Conservation (phyloP, 2,113 vertebrate genomes). For the Laterallus jamaicensis region DNA sequence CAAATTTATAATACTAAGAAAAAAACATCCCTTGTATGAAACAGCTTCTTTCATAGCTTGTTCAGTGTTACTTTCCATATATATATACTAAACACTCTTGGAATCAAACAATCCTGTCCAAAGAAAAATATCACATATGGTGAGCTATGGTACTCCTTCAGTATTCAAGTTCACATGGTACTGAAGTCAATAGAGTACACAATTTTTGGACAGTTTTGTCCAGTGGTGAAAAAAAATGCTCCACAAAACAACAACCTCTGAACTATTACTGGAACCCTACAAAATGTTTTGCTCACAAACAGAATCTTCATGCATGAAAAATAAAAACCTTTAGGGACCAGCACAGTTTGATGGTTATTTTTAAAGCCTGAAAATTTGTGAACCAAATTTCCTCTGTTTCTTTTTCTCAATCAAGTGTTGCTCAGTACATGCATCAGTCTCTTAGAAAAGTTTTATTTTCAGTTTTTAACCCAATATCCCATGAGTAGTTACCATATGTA, state of each 20-base stretch:
- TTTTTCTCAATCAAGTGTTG: slow-evolving; percentile 6
- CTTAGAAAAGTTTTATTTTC: background rate
- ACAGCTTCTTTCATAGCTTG: background rate
- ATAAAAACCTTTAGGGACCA: slow-evolving; percentile 48
- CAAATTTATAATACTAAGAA: fast-evolving
- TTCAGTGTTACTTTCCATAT: background rate
- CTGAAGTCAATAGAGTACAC: background rate
- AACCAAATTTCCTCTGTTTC: slow-evolving; percentile 13
- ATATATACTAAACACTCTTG: background rate
- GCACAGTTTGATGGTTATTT: slow-evolving; percentile 29
- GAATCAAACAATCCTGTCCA: background rate
- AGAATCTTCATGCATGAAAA: slow-evolving; percentile 49
- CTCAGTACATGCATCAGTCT: background rate
- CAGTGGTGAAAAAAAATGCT: slow-evolving; percentile 61
- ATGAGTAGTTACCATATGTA: background rate
- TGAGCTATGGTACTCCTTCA: background rate
- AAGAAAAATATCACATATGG: background rate
- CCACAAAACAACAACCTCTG: slow-evolving; percentile 48
- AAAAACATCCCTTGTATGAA: background rate
- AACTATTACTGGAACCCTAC: slow-evolving; percentile 58
- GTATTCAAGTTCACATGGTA: background rate
- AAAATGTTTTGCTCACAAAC: slow-evolving; percentile 68
- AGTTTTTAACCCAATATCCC: background rate
- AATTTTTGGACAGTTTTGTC: slow-evolving; percentile 35
- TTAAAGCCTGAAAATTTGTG: slow-evolving; percentile 51